A percentile compares a stretch with the other conserved stretches of the same genome.
phyloP scores from a whole-genome alignment of 2,113 vertebrate genomes.

The Eublepharis macularius region DNA sequence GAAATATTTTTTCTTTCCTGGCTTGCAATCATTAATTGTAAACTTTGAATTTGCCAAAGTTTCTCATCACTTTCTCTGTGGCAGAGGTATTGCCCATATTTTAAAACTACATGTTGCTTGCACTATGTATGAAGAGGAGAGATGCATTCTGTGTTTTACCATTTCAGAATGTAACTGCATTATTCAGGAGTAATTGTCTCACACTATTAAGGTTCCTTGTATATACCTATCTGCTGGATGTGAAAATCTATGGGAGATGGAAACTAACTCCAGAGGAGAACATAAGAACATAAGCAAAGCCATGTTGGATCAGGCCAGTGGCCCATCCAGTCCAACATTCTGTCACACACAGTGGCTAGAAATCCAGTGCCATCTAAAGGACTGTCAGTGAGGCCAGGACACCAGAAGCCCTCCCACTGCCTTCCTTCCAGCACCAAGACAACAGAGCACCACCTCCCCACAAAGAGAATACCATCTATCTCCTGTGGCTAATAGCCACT shows the following conservation, averaged over 20 bases:
- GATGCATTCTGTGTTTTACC: background rate
- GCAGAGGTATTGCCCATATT: background rate
- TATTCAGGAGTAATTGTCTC: background rate
- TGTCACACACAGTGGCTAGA: too few species aligned
- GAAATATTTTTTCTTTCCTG: background rate
- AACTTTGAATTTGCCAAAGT: background rate
- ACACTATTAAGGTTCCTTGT: background rate
- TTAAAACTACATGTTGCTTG: background rate
- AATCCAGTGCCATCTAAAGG: too few species aligned
- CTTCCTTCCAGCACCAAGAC: too few species aligned
- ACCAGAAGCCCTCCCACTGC: too few species aligned
- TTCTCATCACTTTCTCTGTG: background rate
- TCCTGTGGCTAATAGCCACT: too few species aligned
- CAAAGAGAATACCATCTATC: too few species aligned
- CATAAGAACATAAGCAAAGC: too few species aligned
- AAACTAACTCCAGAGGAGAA: background rate
- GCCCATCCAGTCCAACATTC: too few species aligned
- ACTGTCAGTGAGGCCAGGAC: too few species aligned
- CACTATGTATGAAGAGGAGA: background rate
- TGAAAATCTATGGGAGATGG: background rate
- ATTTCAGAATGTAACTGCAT: background rate
- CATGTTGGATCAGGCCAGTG: too few species aligned
- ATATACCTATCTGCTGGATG: background rate
- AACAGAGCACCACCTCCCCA: too few species aligned
- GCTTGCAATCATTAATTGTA: background rate